Conservation (phyloP, 2,888 invertebrate species). For the Sphaerophoria taeniata region DNA sequence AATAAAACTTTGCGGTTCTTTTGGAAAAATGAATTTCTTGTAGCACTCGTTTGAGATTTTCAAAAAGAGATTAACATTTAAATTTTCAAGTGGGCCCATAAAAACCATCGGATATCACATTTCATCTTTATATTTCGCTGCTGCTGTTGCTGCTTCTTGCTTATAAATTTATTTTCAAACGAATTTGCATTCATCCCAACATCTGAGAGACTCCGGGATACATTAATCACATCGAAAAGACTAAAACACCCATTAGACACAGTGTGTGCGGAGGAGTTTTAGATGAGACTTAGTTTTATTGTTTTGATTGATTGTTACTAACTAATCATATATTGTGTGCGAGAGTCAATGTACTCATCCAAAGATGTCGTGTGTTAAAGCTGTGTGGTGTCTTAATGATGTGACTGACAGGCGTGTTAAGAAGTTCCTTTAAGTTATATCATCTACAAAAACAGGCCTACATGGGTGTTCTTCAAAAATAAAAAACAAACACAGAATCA, state of each 20-base stretch:
- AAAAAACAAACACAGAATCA: too few relatives aligned
- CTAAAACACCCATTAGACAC: neutral
- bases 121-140: neutral
- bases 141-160: neutral
- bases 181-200: conserved; percentile 10
- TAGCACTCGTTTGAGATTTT: conserved; percentile 24
- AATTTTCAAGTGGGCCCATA: conserved; percentile 11
- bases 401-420: conserved; percentile 47
- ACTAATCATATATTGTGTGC: conserved; percentile 20
- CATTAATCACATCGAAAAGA: conserved; percentile 46
- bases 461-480: conserved; percentile 30
- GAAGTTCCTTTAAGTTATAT: conserved; percentile 40
- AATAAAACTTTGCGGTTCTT: conserved; percentile 40
- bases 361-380: conserved; percentile 3
- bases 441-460: conserved; percentile 8
- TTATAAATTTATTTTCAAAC: neutral
- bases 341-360: conserved; percentile 53
- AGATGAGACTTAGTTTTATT: conserved; percentile 22
- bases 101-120: conserved; percentile 26
- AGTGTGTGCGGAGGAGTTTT: conserved; percentile 17
- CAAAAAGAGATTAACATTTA: conserved; percentile 15
- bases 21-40: conserved; percentile 29
- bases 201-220: conserved; percentile 7
- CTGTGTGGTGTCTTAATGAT: conserved; percentile 42
- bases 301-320: conserved; percentile 35